phyloP scores from a whole-genome alignment of 2,888 invertebrate species.

The Sesia apiformis region DNA sequence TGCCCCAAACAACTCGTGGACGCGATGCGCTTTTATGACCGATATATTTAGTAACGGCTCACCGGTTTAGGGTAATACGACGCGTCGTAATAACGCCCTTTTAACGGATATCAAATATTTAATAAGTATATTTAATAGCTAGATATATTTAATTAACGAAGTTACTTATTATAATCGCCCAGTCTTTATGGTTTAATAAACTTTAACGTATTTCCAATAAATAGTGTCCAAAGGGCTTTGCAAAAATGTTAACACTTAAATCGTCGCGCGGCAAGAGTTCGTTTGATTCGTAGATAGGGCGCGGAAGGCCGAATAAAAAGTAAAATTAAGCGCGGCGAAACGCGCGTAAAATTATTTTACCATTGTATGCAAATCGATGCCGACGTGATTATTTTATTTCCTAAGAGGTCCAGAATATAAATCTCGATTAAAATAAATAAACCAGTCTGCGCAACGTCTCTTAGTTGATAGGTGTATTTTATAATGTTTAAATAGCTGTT shows the following conservation, averaged over 20 bases:
- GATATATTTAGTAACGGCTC: background rate
- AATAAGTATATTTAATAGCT: no score
- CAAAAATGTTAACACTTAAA: conserved; percentile 69
- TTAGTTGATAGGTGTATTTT: conserved; percentile 44
- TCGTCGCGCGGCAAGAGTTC: conserved; percentile 45
- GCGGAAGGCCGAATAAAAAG: conserved; percentile 70
- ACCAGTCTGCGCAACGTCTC: conserved; percentile 39
- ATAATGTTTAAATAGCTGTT: background rate
- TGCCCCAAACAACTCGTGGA: conserved; percentile 33
- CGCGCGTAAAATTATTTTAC: conserved; percentile 76
- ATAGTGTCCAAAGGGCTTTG: conserved; percentile 19
- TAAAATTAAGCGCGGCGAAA: conserved; percentile 72
- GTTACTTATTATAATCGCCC: no score
- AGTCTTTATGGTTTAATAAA: no score
- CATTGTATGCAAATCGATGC: conserved; percentile 73
- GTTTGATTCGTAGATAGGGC: conserved; percentile 73
- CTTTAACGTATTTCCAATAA: no score
- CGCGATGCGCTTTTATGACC: conserved; percentile 32
- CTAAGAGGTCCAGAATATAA: conserved; percentile 68
- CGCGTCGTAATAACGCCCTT: background rate
- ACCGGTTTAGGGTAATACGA: background rate
- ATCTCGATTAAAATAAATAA: conserved; percentile 63
- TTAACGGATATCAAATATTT: no score
- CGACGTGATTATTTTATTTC: conserved; percentile 74
- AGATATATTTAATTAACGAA: no score